Percentiles rank a stretch among this genome's conserved stretches.
phyloP scores from a whole-genome alignment of 2,888 invertebrate species.

The Chironomus riparius region DNA sequence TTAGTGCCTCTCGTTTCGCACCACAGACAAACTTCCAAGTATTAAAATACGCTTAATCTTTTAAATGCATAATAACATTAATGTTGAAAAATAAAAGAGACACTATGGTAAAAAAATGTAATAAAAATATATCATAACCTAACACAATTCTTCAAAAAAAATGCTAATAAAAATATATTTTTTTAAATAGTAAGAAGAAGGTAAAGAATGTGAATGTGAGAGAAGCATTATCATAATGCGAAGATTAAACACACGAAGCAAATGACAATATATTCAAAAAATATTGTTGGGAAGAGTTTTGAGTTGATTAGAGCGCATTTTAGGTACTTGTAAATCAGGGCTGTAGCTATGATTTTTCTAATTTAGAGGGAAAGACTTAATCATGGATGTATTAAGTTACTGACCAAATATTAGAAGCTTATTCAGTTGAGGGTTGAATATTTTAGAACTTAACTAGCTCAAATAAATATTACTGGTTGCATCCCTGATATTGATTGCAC shows the following conservation, averaged over 20 bases:
- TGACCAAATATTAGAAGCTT: too few species aligned
- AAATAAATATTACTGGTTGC: too few species aligned
- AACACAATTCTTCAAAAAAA: slow-evolving; percentile 21
- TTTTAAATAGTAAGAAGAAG: background rate
- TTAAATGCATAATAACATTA: slow-evolving; percentile 23
- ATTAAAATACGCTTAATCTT: slow-evolving; percentile 18
- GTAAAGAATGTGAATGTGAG: background rate
- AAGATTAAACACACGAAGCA: slow-evolving; percentile 19
- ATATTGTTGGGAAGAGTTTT: too few species aligned
- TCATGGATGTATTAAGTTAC: too few species aligned
- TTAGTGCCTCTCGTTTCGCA: background rate
- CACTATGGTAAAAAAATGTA: background rate
- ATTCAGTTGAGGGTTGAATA: too few species aligned
- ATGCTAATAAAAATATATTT: background rate
- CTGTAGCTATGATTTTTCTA: too few species aligned
- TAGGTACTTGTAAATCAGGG: too few species aligned
- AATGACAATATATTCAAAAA: background rate
- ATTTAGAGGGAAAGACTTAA: too few species aligned
- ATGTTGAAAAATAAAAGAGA: background rate
- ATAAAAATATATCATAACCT: slow-evolving; percentile 26
- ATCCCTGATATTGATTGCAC: too few species aligned
- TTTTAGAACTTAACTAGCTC: too few species aligned
- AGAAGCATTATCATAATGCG: slow-evolving; percentile 26
- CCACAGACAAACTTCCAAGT: background rate
- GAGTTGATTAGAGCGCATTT: too few species aligned